Percentiles rank a stretch among this genome's conserved stretches.
Conservation (phyloP, 2,113 vertebrate genomes). For the Sturnira hondurensis region DNA sequence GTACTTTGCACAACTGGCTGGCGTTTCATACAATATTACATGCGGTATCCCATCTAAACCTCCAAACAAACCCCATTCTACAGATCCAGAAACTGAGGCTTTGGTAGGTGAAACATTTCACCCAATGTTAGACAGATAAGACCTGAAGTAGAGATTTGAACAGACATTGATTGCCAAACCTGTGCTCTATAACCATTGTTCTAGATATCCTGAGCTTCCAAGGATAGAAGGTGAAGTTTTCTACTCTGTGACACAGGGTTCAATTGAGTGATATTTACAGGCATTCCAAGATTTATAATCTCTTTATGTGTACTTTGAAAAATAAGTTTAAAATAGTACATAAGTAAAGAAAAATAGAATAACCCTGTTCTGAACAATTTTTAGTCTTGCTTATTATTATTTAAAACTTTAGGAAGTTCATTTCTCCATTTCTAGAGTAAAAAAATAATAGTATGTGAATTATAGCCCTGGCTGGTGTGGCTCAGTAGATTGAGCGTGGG, state of each 20-base stretch:
- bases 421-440: neutral
- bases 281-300: neutral
- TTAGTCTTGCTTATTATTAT: neutral
- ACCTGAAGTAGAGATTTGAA: neutral
- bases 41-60: neutral
- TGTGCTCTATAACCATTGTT: neutral
- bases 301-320: neutral
- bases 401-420: neutral
- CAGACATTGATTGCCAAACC: neutral
- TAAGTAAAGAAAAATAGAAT: neutral
- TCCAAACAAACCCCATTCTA: neutral
- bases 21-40: neutral
- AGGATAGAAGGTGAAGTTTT: neutral
- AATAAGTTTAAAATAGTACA: neutral
- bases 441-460: neutral
- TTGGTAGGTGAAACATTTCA: neutral
- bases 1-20: neutral
- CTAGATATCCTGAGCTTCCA: neutral
- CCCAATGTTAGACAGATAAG: neutral
- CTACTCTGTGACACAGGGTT: neutral
- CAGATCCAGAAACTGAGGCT: neutral
- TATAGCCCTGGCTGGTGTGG: no score
- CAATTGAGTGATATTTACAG: neutral
- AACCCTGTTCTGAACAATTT: neutral
- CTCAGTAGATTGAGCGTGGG: no score